Conservation (phyloP, 2,888 invertebrate species). For the Drosophila paracracens region DNA sequence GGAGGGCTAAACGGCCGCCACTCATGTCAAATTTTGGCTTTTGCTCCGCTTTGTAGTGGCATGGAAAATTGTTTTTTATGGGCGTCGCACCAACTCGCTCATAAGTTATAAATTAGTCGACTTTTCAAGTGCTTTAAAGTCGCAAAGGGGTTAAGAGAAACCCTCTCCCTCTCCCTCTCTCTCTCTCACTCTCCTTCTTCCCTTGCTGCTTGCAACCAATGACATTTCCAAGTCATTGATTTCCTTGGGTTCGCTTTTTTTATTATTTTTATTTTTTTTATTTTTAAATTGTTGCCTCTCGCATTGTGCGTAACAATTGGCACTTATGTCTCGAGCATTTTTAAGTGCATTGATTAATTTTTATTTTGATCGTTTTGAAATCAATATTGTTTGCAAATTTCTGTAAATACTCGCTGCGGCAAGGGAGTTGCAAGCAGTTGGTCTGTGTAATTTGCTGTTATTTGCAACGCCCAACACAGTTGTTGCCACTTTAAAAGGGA, state of each 20-base stretch:
- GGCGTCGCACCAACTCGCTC: constrained; percentile 58
- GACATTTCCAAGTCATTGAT: constrained; percentile 77
- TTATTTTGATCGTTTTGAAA: constrained; percentile 78
- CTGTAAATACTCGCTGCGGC: constrained; percentile 55
- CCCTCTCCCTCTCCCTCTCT: constrained; percentile 12
- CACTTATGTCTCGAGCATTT: constrained; percentile 58
- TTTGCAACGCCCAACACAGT: constrained; percentile 61
- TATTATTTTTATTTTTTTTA: constrained; percentile 28
- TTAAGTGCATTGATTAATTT: constrained; percentile 82
- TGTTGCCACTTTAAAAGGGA: constrained; percentile 52
- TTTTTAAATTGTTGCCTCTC: constrained; percentile 59
- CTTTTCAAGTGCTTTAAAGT: constrained; percentile 74
- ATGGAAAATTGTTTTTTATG: constrained; percentile 84
- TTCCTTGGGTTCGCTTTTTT: constrained; percentile 40
- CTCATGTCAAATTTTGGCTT: constrained; percentile 82
- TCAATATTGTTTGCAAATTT: constrained; percentile 81
- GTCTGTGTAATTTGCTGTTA: constrained; percentile 71
- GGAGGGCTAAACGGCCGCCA: constrained; percentile 70
- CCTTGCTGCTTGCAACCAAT: constrained; percentile 34
- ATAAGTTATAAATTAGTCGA: constrained; percentile 83
- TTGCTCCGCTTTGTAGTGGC: constrained; percentile 85
- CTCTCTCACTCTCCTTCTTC: background rate
- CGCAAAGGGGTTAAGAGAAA: constrained; percentile 32
- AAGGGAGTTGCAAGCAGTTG: constrained; percentile 55
- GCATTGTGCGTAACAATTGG: constrained; percentile 61